phyloP scores from a whole-genome alignment of 2,797 vertebrate species.

The Psittacula derbiana region DNA sequence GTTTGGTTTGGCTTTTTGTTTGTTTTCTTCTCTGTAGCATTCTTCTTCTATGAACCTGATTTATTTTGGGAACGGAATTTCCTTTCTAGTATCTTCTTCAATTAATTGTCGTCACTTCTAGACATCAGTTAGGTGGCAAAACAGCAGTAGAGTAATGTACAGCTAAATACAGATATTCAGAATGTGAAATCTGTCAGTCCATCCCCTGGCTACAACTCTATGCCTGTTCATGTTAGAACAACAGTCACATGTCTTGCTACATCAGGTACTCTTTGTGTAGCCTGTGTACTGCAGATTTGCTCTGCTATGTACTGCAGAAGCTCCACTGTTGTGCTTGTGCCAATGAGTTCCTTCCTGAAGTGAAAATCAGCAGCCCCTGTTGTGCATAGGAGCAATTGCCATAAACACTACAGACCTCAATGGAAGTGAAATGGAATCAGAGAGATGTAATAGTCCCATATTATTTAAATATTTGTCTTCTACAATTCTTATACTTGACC shows the following conservation, averaged over 20 bases:
- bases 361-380: neutral
- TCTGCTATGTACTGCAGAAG: neutral
- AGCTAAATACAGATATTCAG: neutral
- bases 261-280: neutral
- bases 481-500: neutral
- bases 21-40: neutral
- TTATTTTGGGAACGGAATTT: slow-evolving; percentile 9
- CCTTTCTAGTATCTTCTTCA: neutral
- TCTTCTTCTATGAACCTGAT: neutral
- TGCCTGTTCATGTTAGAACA: neutral
- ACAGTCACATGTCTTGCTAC: neutral
- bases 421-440: neutral
- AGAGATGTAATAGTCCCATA: neutral
- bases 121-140: neutral
- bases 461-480: neutral
- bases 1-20: neutral
- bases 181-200: neutral
- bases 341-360: neutral
- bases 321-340: neutral
- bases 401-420: neutral
- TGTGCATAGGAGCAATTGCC: neutral
- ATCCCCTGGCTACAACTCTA: neutral
- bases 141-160: neutral
- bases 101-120: neutral
- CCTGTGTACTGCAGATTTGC: neutral